A percentile compares a stretch with the other conserved stretches of the same genome.
Conservation (phyloP, 2,888 invertebrate genomes). For the Drosophila lutescens region DNA sequence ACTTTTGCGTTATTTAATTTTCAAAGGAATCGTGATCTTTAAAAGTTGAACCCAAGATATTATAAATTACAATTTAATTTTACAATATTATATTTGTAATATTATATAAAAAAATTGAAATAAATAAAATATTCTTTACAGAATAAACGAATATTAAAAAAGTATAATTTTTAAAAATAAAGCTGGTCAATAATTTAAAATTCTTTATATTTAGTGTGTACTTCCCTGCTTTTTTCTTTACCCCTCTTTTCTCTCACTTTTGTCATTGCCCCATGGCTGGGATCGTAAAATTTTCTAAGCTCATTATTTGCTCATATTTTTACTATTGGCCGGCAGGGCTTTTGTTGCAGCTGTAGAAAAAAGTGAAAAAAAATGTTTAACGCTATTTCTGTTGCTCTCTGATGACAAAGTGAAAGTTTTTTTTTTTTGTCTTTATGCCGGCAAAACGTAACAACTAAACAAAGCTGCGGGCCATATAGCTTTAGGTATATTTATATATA, state of each 20-base stretch:
- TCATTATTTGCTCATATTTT: constrained; percentile 75
- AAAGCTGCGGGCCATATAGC: constrained; percentile 67
- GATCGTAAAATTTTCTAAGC: constrained; percentile 73
- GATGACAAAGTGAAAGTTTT: constrained; percentile 77
- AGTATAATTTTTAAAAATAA: too few relatives aligned
- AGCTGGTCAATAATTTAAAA: not conserved
- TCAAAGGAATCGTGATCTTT: too few relatives aligned
- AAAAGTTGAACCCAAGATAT: too few relatives aligned
- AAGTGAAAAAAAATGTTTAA: constrained; percentile 37
- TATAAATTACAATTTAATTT: too few relatives aligned
- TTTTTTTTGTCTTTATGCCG: constrained; percentile 63
- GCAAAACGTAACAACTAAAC: constrained; percentile 75
- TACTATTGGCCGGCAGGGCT: constrained; percentile 51
- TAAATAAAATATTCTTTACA: too few relatives aligned
- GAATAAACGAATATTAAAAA: too few relatives aligned
- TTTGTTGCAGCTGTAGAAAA: constrained; percentile 38
- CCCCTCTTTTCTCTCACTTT: constrained; percentile 22
- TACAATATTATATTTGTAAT: too few relatives aligned
- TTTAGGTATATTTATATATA: constrained; percentile 11
- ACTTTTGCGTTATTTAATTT: not conserved
- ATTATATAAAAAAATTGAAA: too few relatives aligned
- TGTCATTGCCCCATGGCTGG: constrained; percentile 48
- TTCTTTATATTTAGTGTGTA: not conserved
- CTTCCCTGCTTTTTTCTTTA: constrained; percentile 1
- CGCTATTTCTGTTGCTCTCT: constrained; percentile 56